A percentile compares a stretch with the other conserved stretches of the same genome.
These are phyloP conservation scores for Chrysocyon brachyurus DNA, from an alignment of 2,797 vertebrate species.

Conservation along the genomic window DNA sequence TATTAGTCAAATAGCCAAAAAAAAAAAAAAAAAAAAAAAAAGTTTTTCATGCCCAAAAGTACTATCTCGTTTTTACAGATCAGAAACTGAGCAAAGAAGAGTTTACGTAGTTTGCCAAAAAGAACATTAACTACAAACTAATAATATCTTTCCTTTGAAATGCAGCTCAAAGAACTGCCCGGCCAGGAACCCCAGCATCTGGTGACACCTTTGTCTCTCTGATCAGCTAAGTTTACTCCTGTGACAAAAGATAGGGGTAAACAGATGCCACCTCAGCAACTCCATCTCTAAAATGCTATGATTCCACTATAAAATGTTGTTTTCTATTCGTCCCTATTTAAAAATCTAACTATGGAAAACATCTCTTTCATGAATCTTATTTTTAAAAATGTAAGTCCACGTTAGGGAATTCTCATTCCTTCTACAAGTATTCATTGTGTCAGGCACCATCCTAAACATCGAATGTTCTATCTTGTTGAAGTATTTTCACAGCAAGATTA, in stretches of 20 bases:
- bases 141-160: not conserved
- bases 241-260: not conserved
- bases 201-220: not conserved
- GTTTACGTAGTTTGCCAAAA: not conserved
- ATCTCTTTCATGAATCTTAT: not conserved
- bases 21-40: not conserved
- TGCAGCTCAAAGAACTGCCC: not conserved
- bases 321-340: constrained; percentile 29
- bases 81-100: constrained; percentile 41
- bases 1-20: not conserved
- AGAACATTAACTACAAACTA: not conserved
- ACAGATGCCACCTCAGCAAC: not conserved
- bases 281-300: not conserved
- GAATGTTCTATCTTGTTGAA: constrained; percentile 7
- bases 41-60: not conserved
- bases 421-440: not conserved
- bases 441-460: not conserved
- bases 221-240: not conserved
- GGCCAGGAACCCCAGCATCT: not conserved
- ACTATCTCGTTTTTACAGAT: not conserved
- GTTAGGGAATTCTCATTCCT: not conserved
- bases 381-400: constrained; percentile 29
- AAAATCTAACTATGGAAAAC: not conserved
- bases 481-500: constrained; percentile 22
- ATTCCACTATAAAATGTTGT: not conserved